Evolutionary conservation across 2,113 vertebrate species (phyloP), one percentile per base, ranked within the genome.

Genomic region (Talpa occidentalis): DNA sequence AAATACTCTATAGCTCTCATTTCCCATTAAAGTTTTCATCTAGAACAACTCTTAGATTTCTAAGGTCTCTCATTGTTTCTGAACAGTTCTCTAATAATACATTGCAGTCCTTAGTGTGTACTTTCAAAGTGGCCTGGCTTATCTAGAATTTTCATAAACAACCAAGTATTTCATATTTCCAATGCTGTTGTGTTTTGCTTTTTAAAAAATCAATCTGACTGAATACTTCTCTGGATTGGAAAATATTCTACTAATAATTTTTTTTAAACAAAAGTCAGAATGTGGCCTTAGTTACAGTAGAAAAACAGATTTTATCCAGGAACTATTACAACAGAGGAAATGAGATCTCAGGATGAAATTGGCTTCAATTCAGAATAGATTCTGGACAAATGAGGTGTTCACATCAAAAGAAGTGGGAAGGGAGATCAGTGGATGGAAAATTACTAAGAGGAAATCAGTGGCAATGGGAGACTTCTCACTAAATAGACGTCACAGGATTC

Each of bases 131-230:
- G 26, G 12, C 70, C 52, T 88, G 6, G 14, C 47, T 70, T 79
- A n/a, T 69, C n/a, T 77, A 87, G 67, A 87, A 72, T 67, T 88
- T 85, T 93, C 22, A 62, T 42, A 52, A 88, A 79, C 26, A 90
- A 10, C 11, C 47, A 56, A 47, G 9, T 40, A 37, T 80, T 73
- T 93, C 32, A n/a, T 54, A 54, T 16, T 16, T 19, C 52, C 52
- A 54, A 56, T 56, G 49, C 49, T 17, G 54, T 56, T 56, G 54
- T 56, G 19, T 6, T 56, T 56, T 56, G 54, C 54, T 67, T 67
- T 35, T 17, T 17, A 67, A 66, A 49, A 66, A 66, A 15, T 44
- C 66, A 62, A 28, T 44, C 22, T 87, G 59, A 80, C 26, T 67
- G 83, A 54, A 76, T 83, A 79, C 8, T 67, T 95, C 10, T 87